Evolutionary conservation across 2,888 invertebrate species (phyloP).

Genomic region (Thera obeliscata): DNA sequence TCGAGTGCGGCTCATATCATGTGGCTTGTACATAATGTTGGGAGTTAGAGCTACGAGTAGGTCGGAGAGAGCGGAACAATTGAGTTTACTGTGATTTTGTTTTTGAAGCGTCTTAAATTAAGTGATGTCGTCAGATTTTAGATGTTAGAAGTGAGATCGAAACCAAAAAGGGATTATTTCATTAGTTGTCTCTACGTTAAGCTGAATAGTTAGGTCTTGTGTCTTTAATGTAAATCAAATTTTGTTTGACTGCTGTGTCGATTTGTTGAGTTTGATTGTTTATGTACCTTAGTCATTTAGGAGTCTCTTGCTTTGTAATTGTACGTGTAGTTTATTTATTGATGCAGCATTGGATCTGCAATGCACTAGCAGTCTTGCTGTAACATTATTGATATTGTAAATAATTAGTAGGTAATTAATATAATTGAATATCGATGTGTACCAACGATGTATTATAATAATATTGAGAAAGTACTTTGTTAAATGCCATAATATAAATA

Average conservation of each 20-base stretch:
- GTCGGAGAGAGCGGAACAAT: constrained; percentile 52
- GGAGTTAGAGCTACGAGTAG: constrained; percentile 41
- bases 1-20: constrained; percentile 73
- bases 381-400: constrained; percentile 73
- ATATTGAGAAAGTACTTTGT: constrained; percentile 70
- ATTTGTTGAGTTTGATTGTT: constrained; percentile 73
- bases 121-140: constrained; percentile 62
- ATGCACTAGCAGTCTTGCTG: constrained; percentile 68
- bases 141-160: constrained; percentile 79
- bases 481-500: constrained; percentile 77
- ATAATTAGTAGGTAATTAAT: constrained; percentile 58
- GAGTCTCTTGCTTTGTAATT: constrained; percentile 53
- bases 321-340: constrained; percentile 76
- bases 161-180: constrained; percentile 83
- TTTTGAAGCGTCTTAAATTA: constrained; percentile 67
- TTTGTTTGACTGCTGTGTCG: constrained; percentile 56
- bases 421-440: constrained; percentile 71
- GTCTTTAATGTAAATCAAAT: constrained; percentile 45
- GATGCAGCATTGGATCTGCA: constrained; percentile 62
- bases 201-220: constrained; percentile 59
- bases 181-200: constrained; percentile 67
- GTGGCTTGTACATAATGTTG: constrained; percentile 74
- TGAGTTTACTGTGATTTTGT: constrained; percentile 80
- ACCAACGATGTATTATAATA: constrained; percentile 81
- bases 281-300: constrained; percentile 44